A percentile compares a stretch with the other conserved stretches of the same genome.
Evolutionary conservation across 2,888 invertebrate species (phyloP).

Genomic region (Gastracanthus pulcherrimus): DNA sequence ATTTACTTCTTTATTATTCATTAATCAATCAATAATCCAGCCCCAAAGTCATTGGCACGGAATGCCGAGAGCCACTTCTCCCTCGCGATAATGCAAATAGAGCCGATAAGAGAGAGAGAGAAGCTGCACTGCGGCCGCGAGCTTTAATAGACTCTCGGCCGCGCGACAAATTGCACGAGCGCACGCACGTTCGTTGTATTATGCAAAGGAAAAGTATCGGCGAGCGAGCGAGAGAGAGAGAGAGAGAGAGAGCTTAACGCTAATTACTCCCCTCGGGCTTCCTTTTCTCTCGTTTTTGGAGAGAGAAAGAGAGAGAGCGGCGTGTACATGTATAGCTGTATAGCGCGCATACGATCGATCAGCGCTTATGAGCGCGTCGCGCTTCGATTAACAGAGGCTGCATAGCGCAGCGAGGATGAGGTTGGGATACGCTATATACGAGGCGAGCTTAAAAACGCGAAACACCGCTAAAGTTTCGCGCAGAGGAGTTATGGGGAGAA

Average conservation of each 20-base stretch:
- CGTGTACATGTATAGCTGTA: too few species aligned
- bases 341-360: slow-evolving; percentile 29
- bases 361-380: not conserved
- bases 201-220: slow-evolving; percentile 5
- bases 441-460: slow-evolving; percentile 6
- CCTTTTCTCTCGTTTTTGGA: slow-evolving; percentile 5
- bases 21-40: slow-evolving; percentile 55
- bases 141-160: slow-evolving; percentile 48
- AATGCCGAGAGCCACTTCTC: not conserved
- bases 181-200: slow-evolving; percentile 40
- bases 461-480: slow-evolving; percentile 21
- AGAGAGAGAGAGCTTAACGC: slow-evolving; percentile 13
- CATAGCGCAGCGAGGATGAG: not conserved
- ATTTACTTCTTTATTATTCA: slow-evolving; percentile 49
- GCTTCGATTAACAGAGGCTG: slow-evolving; percentile 13
- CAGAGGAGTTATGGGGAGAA: not conserved
- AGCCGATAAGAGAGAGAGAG: slow-evolving; percentile 38
- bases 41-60: slow-evolving; percentile 20
- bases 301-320: too few species aligned
- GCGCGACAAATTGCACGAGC: slow-evolving; percentile 52
- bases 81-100: slow-evolving; percentile 52
- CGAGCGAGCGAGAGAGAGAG: not conserved
- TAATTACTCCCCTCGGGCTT: slow-evolving; percentile 50
- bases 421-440: too few species aligned
- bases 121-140: not conserved